Percentiles rank a stretch among this genome's conserved stretches.
These are phyloP conservation scores for Pelodiscus sinensis DNA, from an alignment of 2,113 vertebrate genomes.

Conservation along the genomic window DNA sequence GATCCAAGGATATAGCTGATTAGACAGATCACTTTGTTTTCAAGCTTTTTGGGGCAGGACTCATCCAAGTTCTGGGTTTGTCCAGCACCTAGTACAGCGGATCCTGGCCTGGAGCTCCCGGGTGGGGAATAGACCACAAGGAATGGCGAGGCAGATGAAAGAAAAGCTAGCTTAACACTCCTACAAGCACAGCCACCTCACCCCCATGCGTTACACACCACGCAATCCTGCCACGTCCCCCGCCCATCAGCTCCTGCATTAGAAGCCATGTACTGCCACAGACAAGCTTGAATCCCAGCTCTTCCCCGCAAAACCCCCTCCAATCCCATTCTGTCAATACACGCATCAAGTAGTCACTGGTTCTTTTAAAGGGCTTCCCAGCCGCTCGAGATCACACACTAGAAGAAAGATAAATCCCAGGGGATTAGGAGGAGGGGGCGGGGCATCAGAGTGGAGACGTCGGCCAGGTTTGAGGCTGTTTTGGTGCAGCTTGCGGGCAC, in stretches of 20 bases:
- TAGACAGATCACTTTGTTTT: neutral
- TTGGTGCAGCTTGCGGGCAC: neutral
- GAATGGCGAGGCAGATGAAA: neutral
- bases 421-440: neutral
- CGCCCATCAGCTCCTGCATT: neutral
- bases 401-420: neutral
- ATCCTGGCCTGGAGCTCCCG: neutral
- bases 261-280: neutral
- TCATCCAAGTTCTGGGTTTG: neutral
- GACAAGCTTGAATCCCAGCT: rapidly evolving
- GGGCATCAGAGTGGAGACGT: rapidly evolving
- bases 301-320: neutral
- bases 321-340: neutral
- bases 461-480: neutral
- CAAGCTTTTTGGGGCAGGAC: neutral
- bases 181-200: neutral
- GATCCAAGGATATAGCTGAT: neutral
- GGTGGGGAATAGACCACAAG: neutral
- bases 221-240: neutral
- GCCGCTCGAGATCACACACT: neutral
- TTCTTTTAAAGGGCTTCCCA: neutral
- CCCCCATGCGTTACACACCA: neutral
- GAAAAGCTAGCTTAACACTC: neutral
- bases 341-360: neutral
- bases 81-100: neutral